Evolutionary conservation across 2,797 vertebrate species (phyloP), one percentile per base, ranked within the genome.

Genomic region (Scolopax rusticola): DNA sequence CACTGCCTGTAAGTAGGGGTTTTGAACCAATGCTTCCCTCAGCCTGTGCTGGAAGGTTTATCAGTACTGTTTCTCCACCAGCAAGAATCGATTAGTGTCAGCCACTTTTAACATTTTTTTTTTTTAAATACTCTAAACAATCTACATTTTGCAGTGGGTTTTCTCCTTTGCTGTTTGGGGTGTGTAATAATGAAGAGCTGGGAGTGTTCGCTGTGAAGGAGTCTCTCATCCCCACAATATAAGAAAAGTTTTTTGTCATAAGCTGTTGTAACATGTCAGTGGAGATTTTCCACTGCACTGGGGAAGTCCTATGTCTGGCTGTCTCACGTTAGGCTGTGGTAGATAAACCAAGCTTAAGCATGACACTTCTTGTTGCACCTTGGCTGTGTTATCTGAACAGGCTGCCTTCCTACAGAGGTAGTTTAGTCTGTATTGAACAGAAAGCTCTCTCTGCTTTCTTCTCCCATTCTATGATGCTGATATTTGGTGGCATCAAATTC

Each of bases 191-290:
- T 7, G 18, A 53, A 74, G 50, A 93, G 61, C 2, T 51, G 13
- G 41, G 48, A 79, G 5, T 13, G 10, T 47, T 54, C 12, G 8
- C 25, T 45, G 24, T 54, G 59, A 80, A 75, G 33, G 21, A 79
- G n/a, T 69, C 47, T 63, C 17, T 67, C 24, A 82, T 43, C 5
- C 9, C 43, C n/a, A n/a, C 53, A 30, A 2, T 1, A 3, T 48
- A 69, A 84, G 43, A 84, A 75, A 71, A 19, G 11, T 6, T 73
- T 73, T 88, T 81, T 82, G 18, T 36, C 17, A 12, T 38, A 50
- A 76, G 30, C 15, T 57, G 20, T 38, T 45, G 56, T 17, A 69
- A 59, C 0, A 0, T 18, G 45, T 28, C 12, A n/a, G 0, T 38
- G n/a, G 81, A 69, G 45, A 32, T 38, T 75, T 93, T 36, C 23